A percentile compares a stretch with the other conserved stretches of the same genome.
Evolutionary conservation across 1,140 invertebrate genomes (phyloP).

Genomic region (Hypothenemus hampei): DNA sequence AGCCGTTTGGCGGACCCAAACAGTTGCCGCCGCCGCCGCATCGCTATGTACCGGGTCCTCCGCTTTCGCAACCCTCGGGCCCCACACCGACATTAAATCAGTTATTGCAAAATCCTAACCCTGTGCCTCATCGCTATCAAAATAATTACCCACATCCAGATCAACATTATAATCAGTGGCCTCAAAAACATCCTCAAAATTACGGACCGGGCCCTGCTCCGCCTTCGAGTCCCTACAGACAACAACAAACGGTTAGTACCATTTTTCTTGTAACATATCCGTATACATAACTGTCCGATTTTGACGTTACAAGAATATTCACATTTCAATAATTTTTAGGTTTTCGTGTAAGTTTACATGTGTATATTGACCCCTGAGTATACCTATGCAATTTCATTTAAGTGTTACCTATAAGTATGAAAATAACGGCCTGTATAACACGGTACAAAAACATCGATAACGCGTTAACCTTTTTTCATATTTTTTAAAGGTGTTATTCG

Average conservation of each 20-base stretch:
- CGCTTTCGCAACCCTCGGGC: conserved; percentile 69
- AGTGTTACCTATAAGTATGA: too few species aligned
- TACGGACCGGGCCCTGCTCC: conserved; percentile 28
- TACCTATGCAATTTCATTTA: too few species aligned
- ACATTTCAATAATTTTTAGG: too few species aligned
- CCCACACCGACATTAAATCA: conserved; percentile 90
- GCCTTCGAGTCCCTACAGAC: conserved; percentile 38
- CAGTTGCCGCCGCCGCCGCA: conserved; percentile 28
- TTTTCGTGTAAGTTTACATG: too few species aligned
- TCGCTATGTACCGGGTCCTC: conserved; percentile 60
- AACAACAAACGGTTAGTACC: conserved; percentile 29
- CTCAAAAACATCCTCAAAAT: conserved; percentile 37
- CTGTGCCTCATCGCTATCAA: conserved; percentile 40
- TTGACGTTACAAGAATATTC: neutral
- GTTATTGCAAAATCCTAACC: conserved; percentile 49
- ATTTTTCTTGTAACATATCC: neutral
- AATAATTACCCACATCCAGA: conserved; percentile 42
- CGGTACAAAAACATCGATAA: too few species aligned
- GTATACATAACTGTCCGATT: neutral
- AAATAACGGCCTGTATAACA: too few species aligned
- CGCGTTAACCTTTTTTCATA: too few species aligned
- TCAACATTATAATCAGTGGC: conserved; percentile 43
- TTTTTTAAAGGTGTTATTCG: conserved; percentile 21
- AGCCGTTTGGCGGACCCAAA: conserved; percentile 38
- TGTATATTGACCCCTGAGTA: too few species aligned